Conservation (phyloP, 2,113 vertebrate genomes). For the Catharus fuscescens region DNA sequence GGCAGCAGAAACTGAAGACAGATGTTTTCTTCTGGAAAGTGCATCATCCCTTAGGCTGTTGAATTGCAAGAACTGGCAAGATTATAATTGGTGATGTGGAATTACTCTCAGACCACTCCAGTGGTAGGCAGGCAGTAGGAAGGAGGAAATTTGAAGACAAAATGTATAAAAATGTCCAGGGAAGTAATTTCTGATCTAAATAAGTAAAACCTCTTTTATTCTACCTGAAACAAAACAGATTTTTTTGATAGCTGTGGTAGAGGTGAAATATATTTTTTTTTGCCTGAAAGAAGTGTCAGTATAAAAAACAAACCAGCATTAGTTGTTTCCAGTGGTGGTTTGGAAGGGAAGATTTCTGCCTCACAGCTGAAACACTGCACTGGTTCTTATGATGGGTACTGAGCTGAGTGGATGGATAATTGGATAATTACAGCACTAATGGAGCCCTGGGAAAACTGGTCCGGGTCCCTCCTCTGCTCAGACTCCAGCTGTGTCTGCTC, state of each 20-base stretch:
- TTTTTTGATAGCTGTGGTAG: background rate
- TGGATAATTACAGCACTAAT: background rate
- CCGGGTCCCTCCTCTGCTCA: background rate
- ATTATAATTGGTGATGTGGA: background rate
- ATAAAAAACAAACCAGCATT: background rate
- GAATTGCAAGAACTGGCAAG: background rate
- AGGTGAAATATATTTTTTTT: background rate
- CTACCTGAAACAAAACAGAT: background rate
- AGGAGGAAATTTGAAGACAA: background rate
- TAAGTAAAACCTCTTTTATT: background rate
- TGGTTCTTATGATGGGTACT: background rate
- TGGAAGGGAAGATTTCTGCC: background rate
- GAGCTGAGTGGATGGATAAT: background rate
- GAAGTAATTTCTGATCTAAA: background rate
- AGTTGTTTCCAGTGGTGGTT: background rate
- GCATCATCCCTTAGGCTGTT: background rate
- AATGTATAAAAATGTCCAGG: background rate
- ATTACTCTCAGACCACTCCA: background rate
- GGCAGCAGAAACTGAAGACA: background rate
- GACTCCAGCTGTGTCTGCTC: background rate
- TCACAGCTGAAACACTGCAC: background rate
- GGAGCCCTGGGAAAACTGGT: background rate
- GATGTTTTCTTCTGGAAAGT: background rate
- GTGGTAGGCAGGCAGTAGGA: background rate
- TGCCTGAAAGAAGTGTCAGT: background rate